phyloP scores from a whole-genome alignment of 1,140 invertebrate species.

The Megathymus violae region DNA sequence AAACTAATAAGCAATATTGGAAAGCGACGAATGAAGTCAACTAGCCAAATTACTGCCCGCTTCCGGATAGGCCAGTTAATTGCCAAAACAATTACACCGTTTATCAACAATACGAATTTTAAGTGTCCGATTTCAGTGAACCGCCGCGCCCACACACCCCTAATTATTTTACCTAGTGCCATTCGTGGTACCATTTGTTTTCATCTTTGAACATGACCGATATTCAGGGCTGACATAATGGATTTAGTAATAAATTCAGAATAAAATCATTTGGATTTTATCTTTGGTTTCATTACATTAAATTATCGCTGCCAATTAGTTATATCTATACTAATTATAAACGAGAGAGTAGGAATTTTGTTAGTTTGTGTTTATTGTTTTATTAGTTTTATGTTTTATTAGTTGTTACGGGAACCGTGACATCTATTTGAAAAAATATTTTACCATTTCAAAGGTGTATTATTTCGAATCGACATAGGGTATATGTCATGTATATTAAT shows the following conservation, averaged over 20 bases:
- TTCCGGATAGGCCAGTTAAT: conserved; percentile 46
- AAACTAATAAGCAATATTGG: conserved; percentile 22
- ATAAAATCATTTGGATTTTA: too few species aligned
- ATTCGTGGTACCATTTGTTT: conserved; percentile 51
- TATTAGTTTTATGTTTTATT: too few species aligned
- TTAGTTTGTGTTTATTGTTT: too few species aligned
- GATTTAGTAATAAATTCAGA: background rate
- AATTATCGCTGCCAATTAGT: too few species aligned
- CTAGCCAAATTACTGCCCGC: conserved; percentile 33
- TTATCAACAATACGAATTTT: conserved; percentile 77
- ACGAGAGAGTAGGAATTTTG: too few species aligned
- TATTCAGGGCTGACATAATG: conserved; percentile 14
- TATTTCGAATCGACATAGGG: too few species aligned
- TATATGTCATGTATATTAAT: too few species aligned
- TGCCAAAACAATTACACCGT: conserved; percentile 77
- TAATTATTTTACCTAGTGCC: conserved; percentile 55
- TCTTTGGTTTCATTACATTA: too few species aligned
- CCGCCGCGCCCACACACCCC: conserved; percentile 49
- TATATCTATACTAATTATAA: too few species aligned
- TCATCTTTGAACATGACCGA: conserved; percentile 47
- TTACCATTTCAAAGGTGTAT: too few species aligned
- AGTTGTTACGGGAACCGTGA: too few species aligned
- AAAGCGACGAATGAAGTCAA: conserved; percentile 33
- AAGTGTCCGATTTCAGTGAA: conserved; percentile 70
- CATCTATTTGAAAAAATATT: too few species aligned